Evolutionary conservation across 1,140 invertebrate genomes (phyloP), one percentile per base, ranked within the genome.

Genomic region (Spodoptera frugiperda): DNA sequence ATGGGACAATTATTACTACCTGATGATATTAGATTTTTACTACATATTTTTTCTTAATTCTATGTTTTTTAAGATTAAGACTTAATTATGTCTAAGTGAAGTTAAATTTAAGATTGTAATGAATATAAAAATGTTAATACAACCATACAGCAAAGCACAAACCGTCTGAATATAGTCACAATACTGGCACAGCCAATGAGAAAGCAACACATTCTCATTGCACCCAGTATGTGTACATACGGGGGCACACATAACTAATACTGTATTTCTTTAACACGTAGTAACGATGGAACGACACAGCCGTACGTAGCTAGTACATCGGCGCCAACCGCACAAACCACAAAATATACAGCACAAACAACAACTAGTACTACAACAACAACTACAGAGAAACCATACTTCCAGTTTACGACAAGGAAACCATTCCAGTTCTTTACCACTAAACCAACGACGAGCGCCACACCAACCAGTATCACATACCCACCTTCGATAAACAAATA

Each of bases 281-380:
- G 91, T 88, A 88, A 85, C 74, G 92, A 91, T 89, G 91, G 79
- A 59, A 91, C 88, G 55, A 94, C 92, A 86, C 88, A 92, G 86
- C 88, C 91, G 81, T 91, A 91, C 84, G 85, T 90, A 81, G 55
- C 86, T 85, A 91, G 86, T 78, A 89, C 89, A 51, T 49, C 84
- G 84, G 80, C 81, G 74, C 81, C 83, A 83, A 79, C 84, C 78
- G 63, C 71, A 51, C 63, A 75, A 63, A 82, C 84, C 81, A 76
- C 83, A 83, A 81, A 84, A 53, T 46, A 72, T 76, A 82, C 68
- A 72, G 68, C 11, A 57, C 51, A 73, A 55, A 73, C 78, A 5
- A 71, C 78, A 71, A 82, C 80, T 68, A 78, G 80, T 17, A 77
- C 75, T 46, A 79, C 80, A 75, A 82, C 77, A 75, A 77, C 77